phyloP scores from a whole-genome alignment of 2,888 invertebrate genomes.

The Drosophila paracracens region DNA sequence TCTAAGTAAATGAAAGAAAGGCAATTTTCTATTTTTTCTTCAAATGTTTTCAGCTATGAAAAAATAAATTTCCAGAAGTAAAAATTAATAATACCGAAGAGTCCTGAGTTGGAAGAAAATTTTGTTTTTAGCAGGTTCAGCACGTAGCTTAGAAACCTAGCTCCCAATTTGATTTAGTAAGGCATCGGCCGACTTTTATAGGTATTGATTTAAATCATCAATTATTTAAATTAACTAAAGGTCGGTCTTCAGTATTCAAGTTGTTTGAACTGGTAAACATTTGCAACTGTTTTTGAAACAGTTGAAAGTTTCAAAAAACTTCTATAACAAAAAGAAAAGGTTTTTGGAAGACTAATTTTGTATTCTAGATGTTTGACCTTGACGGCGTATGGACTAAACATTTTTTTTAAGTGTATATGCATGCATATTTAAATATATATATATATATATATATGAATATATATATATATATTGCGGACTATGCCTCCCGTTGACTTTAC shows the following conservation, averaged over 20 bases:
- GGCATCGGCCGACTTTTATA: not conserved
- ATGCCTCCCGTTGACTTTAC: constrained; percentile 74
- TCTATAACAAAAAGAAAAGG: not conserved
- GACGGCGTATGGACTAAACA: not conserved
- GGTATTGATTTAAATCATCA: not conserved
- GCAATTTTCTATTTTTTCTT: not conserved
- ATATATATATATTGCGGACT: constrained; percentile 34
- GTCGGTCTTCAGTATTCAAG: not conserved
- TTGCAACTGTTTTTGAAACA: not conserved
- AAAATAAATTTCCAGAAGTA: not conserved
- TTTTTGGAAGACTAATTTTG: not conserved
- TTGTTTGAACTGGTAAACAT: not conserved
- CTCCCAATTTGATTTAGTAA: not conserved
- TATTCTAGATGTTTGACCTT: not conserved
- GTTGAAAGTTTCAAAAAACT: not conserved
- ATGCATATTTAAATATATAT: not conserved
- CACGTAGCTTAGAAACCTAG: not conserved
- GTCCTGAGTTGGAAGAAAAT: not conserved
- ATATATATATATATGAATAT: constrained; percentile 4
- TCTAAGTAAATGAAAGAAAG: not conserved
- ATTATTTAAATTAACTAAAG: not conserved
- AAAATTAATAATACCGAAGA: not conserved
- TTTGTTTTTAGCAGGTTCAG: not conserved
- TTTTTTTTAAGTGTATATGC: not conserved
- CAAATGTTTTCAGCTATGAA: too few species aligned